Conservation (phyloP, 2,797 vertebrate genomes). For the Crocidura indochinensis region DNA sequence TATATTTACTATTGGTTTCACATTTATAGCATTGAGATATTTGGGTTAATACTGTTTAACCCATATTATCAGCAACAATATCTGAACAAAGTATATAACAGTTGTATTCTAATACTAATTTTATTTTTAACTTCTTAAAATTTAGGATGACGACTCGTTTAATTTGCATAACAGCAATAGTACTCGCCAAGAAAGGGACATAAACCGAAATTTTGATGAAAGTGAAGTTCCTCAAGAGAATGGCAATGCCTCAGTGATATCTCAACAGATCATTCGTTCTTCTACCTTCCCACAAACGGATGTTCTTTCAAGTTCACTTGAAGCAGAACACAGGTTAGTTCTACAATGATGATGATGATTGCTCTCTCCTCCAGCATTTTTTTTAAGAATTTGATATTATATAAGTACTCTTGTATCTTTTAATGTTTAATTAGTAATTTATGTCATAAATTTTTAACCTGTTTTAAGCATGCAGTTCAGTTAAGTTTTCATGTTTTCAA, state of each 20-base stretch:
- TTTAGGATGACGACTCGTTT: conserved; percentile 88
- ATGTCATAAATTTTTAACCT: neutral
- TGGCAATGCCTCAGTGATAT: conserved; percentile 87
- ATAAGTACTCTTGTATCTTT: neutral
- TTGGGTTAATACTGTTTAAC: neutral
- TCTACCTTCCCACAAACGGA: conserved; percentile 90
- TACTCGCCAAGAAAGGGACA: conserved; percentile 88
- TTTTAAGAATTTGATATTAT: neutral
- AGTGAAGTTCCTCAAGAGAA: conserved; percentile 88
- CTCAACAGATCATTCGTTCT: conserved; percentile 88
- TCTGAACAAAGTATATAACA: conserved; percentile 48
- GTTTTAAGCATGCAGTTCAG: neutral
- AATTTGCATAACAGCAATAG: conserved; percentile 89
- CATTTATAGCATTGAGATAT: neutral
- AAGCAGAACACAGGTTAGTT: conserved; percentile 92
- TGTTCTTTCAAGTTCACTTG: conserved; percentile 93
- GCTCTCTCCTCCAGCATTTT: neutral
- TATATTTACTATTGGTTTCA: neutral
- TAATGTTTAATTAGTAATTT: neutral
- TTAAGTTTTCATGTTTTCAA: neutral
- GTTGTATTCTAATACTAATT: conserved; percentile 39
- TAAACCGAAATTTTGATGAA: conserved; percentile 91
- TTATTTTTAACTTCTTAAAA: conserved; percentile 77
- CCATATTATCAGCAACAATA: neutral
- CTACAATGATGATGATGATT: conserved; percentile 10